Evolutionary conservation across 2,113 vertebrate genomes (phyloP).

Genomic region (Megaleporinus macrocephalus): DNA sequence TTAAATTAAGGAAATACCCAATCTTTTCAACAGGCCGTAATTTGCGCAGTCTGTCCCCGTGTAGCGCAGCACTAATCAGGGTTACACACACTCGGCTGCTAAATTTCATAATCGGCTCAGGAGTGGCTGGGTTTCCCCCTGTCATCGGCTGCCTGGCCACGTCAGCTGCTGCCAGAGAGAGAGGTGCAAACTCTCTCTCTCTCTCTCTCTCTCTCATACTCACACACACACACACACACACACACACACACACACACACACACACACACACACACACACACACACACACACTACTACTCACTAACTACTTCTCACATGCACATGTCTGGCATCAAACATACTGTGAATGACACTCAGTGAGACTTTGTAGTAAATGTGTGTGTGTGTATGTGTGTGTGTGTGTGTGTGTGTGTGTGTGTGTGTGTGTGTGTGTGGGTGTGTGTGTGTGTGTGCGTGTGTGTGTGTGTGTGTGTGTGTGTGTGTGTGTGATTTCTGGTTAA

Average conservation of each 20-base stretch:
- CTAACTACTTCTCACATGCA: slow-evolving; percentile 30
- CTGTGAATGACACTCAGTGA: slow-evolving; percentile 10
- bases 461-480: no score
- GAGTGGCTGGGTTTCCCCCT: slow-evolving; percentile 41
- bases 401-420: no score
- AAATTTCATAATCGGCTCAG: slow-evolving; percentile 57
- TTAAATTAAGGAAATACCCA: slow-evolving; percentile 65
- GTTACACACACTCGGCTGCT: slow-evolving; percentile 48
- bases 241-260: slow-evolving; percentile 9
- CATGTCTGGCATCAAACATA: slow-evolving; percentile 22
- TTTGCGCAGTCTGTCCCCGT: slow-evolving; percentile 34
- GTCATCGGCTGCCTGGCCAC: slow-evolving; percentile 41
- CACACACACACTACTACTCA: slow-evolving; percentile 8
- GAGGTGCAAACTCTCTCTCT: slow-evolving; percentile 26
- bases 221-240: slow-evolving; percentile 3
- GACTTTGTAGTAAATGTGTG: slow-evolving; percentile 33
- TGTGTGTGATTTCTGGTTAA: no score
- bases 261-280: slow-evolving; percentile 2
- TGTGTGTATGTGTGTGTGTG: slow-evolving; percentile 34
- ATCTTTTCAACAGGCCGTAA: slow-evolving; percentile 54
- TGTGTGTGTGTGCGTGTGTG: no score
- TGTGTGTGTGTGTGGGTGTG: no score
- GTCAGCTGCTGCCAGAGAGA: slow-evolving; percentile 12
- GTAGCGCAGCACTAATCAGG: slow-evolving; percentile 48
- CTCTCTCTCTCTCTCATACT: no score